These are phyloP conservation scores for Galerucella pusilla DNA, from an alignment of 2,888 invertebrate species.

Conservation along the genomic window DNA sequence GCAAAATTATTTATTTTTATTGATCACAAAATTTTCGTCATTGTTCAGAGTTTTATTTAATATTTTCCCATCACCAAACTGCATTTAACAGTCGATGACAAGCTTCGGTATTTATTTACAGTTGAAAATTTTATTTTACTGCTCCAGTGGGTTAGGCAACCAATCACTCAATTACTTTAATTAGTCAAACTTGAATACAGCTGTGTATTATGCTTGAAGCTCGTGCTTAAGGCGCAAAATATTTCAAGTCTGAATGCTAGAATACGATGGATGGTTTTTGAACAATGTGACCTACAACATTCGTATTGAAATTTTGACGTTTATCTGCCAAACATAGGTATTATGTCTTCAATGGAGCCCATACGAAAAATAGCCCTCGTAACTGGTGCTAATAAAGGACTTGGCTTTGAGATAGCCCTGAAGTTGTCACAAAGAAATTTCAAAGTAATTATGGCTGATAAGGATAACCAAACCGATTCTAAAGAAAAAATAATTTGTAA, in stretches of 20 bases:
- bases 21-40: slow-evolving; percentile 5
- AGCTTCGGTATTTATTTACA: no score
- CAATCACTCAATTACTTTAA: no score
- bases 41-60: background rate
- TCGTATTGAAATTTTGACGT: background rate
- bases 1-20: slow-evolving; percentile 16
- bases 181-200: no score
- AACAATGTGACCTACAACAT: background rate
- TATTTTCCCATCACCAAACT: no score
- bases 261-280: no score
- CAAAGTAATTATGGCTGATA: slow-evolving; percentile 66
- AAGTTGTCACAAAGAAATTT: slow-evolving; percentile 65
- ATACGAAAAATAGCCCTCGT: slow-evolving; percentile 39
- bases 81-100: no score
- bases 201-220: no score
- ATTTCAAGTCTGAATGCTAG: no score
- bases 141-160: no score
- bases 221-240: background rate
- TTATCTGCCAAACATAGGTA: background rate
- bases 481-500: slow-evolving; percentile 50
- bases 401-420: slow-evolving; percentile 61
- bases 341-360: slow-evolving; percentile 12
- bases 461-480: slow-evolving; percentile 53
- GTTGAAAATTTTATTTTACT: no score
- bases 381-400: slow-evolving; percentile 54